Percentiles rank a stretch among this genome's conserved stretches.
Evolutionary conservation across 1,140 invertebrate genomes (phyloP).

Genomic region (Phymastichus coffea): DNA sequence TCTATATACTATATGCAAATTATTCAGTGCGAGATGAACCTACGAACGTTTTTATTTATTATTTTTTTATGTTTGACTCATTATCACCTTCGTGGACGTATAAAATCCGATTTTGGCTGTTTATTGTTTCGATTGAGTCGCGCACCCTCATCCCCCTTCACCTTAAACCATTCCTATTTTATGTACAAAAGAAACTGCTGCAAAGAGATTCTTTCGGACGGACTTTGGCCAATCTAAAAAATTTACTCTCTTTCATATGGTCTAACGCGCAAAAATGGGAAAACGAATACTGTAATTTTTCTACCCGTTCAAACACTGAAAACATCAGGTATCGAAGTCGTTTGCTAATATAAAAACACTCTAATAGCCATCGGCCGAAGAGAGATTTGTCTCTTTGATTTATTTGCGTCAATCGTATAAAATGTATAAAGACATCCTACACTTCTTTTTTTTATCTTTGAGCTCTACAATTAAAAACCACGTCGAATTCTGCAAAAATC

Average conservation of each 20-base stretch:
- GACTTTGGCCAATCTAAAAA: constrained; percentile 48
- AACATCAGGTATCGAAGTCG: constrained; percentile 6
- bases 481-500: no score
- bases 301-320: constrained; percentile 22
- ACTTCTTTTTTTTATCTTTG: no score
- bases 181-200: constrained; percentile 26
- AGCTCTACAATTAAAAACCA: no score
- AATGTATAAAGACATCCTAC: constrained; percentile 1
- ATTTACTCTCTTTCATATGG: constrained; percentile 33
- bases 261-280: no score
- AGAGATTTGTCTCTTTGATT: constrained; percentile 32
- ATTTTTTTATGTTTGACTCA: constrained; percentile 26
- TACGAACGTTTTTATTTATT: no score
- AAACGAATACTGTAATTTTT: constrained; percentile 42
- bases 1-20: constrained; percentile 10
- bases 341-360: constrained; percentile 28
- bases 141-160: no score
- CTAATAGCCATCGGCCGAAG: constrained; percentile 35
- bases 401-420: constrained; percentile 10
- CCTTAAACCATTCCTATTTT: no score
- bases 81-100: constrained; percentile 19
- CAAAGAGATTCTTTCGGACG: constrained; percentile 51
- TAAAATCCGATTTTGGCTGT: constrained; percentile 16
- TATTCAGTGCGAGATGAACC: constrained; percentile 23
- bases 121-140: constrained; percentile 15